Percentiles rank a stretch among this genome's conserved stretches.
Evolutionary conservation across 2,888 invertebrate species (phyloP).

Genomic region (Caprella mutica): DNA sequence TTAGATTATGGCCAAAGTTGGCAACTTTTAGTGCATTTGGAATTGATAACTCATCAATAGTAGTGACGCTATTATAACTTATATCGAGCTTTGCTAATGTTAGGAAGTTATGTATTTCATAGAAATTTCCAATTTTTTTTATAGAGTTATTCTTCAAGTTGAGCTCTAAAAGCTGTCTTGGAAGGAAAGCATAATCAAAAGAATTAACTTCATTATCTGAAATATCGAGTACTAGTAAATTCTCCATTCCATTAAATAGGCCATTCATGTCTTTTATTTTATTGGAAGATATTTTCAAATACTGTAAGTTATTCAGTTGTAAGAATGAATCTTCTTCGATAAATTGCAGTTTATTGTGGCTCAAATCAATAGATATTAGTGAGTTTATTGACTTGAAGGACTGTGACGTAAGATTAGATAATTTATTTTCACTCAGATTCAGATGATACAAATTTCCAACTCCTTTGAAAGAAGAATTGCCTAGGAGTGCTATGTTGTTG

Average conservation of each 20-base stretch:
- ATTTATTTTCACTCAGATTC: constrained; percentile 17
- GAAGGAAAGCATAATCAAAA: constrained; percentile 70
- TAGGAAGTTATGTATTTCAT: constrained; percentile 22
- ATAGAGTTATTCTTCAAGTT: constrained; percentile 73
- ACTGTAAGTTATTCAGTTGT: constrained; percentile 8
- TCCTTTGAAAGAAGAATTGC: constrained; percentile 16
- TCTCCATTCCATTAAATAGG: constrained; percentile 23
- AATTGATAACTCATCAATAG: constrained; percentile 18
- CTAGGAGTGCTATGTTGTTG: constrained; percentile 18
- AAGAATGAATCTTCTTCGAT: constrained; percentile 22
- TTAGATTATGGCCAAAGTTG: constrained; percentile 17
- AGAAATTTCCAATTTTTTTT: constrained; percentile 37
- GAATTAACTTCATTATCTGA: constrained; percentile 37
- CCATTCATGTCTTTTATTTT: constrained; percentile 21
- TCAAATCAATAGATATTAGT: constrained; percentile 15
- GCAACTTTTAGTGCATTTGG: constrained; percentile 19
- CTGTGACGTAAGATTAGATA: constrained; percentile 11
- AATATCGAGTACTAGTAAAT: constrained; percentile 16
- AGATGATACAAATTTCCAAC: constrained; percentile 19
- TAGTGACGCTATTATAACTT: constrained; percentile 18
- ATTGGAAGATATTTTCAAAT: constrained; percentile 15
- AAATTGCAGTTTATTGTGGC: constrained; percentile 11
- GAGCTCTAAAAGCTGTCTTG: constrained; percentile 61
- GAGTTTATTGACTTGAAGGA: constrained; percentile 15
- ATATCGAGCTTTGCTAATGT: constrained; percentile 19